phyloP scores from a whole-genome alignment of 2,797 vertebrate genomes.

The Trichosurus vulpecula region DNA sequence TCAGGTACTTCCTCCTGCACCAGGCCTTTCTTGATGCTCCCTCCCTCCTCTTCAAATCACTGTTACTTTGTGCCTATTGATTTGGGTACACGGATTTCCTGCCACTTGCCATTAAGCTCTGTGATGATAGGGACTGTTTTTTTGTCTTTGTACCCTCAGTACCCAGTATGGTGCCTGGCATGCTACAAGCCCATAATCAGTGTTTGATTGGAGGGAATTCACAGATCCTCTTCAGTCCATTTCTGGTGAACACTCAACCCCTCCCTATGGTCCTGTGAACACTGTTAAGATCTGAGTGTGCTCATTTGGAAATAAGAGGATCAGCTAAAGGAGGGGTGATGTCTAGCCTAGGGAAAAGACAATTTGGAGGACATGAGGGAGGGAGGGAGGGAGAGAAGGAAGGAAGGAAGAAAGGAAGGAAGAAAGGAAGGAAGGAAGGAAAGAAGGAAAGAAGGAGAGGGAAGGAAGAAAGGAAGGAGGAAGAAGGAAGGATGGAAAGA shows the following conservation, averaged over 20 bases:
- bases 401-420: too few relatives aligned
- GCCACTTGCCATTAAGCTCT: neutral
- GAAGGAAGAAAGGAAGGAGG: too few relatives aligned
- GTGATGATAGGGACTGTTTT: neutral
- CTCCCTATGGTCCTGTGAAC: neutral
- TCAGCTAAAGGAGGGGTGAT: neutral
- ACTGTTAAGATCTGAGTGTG: neutral
- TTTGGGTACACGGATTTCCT: neutral
- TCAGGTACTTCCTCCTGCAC: neutral
- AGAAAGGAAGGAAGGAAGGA: too few relatives aligned
- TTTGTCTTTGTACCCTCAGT: neutral
- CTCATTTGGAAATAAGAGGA: neutral
- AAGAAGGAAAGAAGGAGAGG: too few relatives aligned
- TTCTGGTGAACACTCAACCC: neutral
- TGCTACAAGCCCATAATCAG: too few relatives aligned
- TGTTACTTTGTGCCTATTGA: neutral
- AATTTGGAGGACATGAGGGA: too few relatives aligned
- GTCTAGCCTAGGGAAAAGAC: neutral
- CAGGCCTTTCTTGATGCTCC: neutral
- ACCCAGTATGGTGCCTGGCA: too few relatives aligned
- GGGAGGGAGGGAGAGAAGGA: too few relatives aligned
- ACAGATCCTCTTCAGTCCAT: neutral
- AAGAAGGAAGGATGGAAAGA: rapidly evolving
- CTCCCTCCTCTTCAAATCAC: too few relatives aligned
- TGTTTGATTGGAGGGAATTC: neutral